These are phyloP conservation scores for Tridacna crocea DNA, from an alignment of 2,888 invertebrate species.

Conservation along the genomic window DNA sequence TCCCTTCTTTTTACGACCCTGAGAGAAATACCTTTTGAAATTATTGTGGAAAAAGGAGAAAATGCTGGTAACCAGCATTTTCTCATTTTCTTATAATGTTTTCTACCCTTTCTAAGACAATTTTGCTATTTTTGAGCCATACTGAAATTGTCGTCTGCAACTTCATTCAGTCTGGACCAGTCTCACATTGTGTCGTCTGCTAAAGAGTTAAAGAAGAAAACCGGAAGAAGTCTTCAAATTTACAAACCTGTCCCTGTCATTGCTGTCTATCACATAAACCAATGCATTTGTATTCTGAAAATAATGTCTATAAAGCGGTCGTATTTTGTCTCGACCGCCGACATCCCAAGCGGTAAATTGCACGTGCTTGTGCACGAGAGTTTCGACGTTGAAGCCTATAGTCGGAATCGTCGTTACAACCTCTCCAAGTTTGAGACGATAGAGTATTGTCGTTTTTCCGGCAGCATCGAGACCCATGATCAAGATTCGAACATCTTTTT, in stretches of 20 bases:
- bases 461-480: conserved; percentile 69
- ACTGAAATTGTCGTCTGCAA: too few species aligned
- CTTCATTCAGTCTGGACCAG: too few species aligned
- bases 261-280: conserved; percentile 72
- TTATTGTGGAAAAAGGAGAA: too few species aligned
- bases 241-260: conserved; percentile 64
- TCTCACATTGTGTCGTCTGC: too few species aligned
- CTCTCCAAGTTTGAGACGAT: conserved; percentile 64
- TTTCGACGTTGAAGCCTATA: conserved; percentile 73
- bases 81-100: too few species aligned
- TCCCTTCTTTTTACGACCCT: too few species aligned
- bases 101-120: too few species aligned
- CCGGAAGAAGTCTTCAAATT: too few species aligned
- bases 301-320: conserved; percentile 68
- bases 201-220: too few species aligned
- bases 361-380: conserved; percentile 57
- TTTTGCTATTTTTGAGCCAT: too few species aligned
- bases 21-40: too few species aligned
- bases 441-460: conserved; percentile 72
- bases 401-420: conserved; percentile 74
- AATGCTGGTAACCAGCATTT: too few species aligned
- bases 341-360: conserved; percentile 68
- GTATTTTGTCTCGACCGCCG: conserved; percentile 66
- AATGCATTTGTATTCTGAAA: conserved; percentile 63
- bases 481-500: conserved; percentile 44